Evolutionary conservation across 2,888 invertebrate species (phyloP).

Genomic region (Melipona bicolor): DNA sequence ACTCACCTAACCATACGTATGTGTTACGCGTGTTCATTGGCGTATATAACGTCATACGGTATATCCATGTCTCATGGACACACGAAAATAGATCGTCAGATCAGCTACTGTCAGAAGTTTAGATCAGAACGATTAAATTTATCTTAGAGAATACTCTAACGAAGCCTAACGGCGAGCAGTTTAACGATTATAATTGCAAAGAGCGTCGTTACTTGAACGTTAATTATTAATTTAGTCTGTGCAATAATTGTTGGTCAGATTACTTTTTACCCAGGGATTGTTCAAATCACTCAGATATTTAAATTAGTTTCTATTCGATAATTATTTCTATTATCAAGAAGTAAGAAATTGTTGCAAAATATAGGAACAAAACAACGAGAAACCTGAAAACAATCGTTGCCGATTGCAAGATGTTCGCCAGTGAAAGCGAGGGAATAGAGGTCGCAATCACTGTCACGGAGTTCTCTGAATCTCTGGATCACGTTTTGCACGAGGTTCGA

Average conservation of each 20-base stretch:
- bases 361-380: background rate
- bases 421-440: slow-evolving; percentile 60
- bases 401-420: slow-evolving; percentile 6
- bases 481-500: slow-evolving; percentile 63
- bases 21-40: slow-evolving; percentile 9
- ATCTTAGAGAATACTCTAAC: background rate
- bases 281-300: background rate
- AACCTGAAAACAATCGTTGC: background rate
- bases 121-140: background rate
- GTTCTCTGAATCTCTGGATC: slow-evolving; percentile 63
- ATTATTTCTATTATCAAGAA: background rate
- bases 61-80: slow-evolving; percentile 7
- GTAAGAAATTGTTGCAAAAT: background rate
- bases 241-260: background rate
- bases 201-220: background rate
- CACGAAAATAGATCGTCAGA: slow-evolving; percentile 25
- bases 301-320: background rate
- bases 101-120: background rate
- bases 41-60: slow-evolving; percentile 37
- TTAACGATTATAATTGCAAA: background rate
- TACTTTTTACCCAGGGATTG: background rate
- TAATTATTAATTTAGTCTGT: background rate
- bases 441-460: slow-evolving; percentile 58
- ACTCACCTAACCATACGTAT: slow-evolving; percentile 1
- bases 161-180: background rate